A percentile compares a stretch with the other conserved stretches of the same genome.
Evolutionary conservation across 92 coral and sea anemone genomes (phyloP).

Genomic region (Porites lobata): DNA sequence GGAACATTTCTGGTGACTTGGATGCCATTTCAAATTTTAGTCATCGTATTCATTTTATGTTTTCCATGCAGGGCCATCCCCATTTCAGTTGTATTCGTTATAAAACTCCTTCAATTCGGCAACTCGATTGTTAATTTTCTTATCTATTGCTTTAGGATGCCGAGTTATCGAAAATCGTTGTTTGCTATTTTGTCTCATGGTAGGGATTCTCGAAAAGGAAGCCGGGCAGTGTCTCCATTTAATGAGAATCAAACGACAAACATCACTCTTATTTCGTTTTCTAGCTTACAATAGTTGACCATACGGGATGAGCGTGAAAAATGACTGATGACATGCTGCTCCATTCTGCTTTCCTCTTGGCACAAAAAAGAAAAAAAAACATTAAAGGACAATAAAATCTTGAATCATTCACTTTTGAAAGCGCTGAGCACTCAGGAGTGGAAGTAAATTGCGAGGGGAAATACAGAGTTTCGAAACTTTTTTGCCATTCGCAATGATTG

Average conservation of each 20-base stretch:
- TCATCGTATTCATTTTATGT: constrained; percentile 15
- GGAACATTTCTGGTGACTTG: constrained; percentile 25
- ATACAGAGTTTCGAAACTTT: too few species aligned
- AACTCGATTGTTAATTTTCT: constrained; percentile 22
- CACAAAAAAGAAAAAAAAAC: too few species aligned
- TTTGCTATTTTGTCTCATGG: constrained; percentile 7
- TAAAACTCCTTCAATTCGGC: constrained; percentile 31
- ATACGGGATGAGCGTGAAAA: neutral
- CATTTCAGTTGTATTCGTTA: neutral
- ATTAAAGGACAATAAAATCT: too few species aligned
- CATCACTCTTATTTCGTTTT: neutral
- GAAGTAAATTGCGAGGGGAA: too few species aligned
- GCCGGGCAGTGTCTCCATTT: constrained; percentile 1
- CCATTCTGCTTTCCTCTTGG: too few species aligned
- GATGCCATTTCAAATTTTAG: constrained; percentile 35
- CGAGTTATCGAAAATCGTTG: constrained; percentile 18
- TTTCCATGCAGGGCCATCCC: neutral
- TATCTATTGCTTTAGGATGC: constrained; percentile 30
- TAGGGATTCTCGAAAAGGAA: neutral
- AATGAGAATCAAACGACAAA: neutral
- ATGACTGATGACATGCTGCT: too few species aligned
- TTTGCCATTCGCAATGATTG: too few species aligned
- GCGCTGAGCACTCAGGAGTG: too few species aligned
- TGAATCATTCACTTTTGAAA: too few species aligned
- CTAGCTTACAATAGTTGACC: neutral